Evolutionary conservation across 1,140 invertebrate genomes (phyloP).

Genomic region (Telenomus remus): DNA sequence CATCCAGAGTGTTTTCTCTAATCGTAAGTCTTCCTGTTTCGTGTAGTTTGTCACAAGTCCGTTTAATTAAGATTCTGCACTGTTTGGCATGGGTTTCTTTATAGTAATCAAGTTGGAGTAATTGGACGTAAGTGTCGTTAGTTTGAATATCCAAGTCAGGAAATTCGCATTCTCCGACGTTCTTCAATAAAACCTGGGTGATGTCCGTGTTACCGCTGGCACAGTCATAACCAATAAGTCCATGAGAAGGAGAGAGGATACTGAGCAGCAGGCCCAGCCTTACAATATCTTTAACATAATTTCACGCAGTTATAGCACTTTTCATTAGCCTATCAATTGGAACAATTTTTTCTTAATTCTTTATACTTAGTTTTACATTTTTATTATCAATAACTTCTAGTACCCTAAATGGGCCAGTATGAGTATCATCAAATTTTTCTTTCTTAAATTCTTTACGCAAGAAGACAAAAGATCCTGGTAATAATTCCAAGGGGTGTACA

Average conservation of each 20-base stretch:
- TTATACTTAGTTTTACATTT: conserved; percentile 15
- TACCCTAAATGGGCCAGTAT: conserved; percentile 22
- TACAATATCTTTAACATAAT: not conserved
- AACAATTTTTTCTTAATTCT: conserved; percentile 15
- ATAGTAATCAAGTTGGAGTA: too few relatives aligned
- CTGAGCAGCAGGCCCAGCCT: not conserved
- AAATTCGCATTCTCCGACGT: too few relatives aligned
- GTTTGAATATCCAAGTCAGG: too few relatives aligned
- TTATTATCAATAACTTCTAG: conserved; percentile 8
- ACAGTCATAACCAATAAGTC: not conserved
- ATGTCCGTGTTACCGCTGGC: conserved; percentile 1
- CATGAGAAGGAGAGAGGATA: not conserved
- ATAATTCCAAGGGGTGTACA: conserved; percentile 19
- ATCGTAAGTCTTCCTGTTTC: too few relatives aligned
- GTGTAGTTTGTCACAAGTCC: too few relatives aligned
- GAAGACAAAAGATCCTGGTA: conserved; percentile 20
- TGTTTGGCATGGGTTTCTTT: not conserved
- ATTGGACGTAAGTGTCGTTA: too few relatives aligned
- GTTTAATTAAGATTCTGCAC: too few relatives aligned
- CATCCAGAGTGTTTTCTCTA: too few relatives aligned
- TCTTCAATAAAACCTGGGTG: too few relatives aligned
- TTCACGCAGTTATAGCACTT: not conserved
- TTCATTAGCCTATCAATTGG: not conserved
- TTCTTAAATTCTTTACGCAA: conserved; percentile 24
- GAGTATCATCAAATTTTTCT: conserved; percentile 21